A percentile compares a stretch with the other conserved stretches of the same genome.
These are phyloP conservation scores for Mellilla xanthometata DNA, from an alignment of 2,888 invertebrate species.

Conservation along the genomic window DNA sequence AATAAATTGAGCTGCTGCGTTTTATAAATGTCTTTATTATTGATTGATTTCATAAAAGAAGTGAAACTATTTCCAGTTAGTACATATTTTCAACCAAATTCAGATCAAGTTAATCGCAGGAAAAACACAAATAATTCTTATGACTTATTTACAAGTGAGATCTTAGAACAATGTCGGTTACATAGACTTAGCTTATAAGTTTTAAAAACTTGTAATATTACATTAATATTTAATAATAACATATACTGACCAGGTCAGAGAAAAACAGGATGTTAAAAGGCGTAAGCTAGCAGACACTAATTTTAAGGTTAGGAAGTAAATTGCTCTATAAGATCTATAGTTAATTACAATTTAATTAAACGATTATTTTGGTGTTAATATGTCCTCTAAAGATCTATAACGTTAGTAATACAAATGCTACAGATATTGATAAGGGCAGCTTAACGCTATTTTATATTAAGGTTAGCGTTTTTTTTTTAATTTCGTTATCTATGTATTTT, in stretches of 20 bases:
- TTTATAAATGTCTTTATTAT: no score
- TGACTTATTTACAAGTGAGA: slow-evolving; percentile 73
- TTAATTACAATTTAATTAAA: slow-evolving; percentile 3
- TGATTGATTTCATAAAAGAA: no score
- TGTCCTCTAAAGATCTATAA: slow-evolving; percentile 5
- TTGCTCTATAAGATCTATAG: slow-evolving; percentile 13
- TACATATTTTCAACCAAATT: neutral
- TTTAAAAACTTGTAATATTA: slow-evolving; percentile 60
- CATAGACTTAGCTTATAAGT: slow-evolving; percentile 47
- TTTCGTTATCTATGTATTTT: no score
- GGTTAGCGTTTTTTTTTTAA: no score
- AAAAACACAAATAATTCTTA: slow-evolving; percentile 35
- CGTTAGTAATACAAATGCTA: slow-evolving; percentile 11
- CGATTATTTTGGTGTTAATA: slow-evolving; percentile 15
- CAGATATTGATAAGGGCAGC: neutral
- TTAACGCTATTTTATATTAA: neutral
- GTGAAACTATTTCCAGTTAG: no score
- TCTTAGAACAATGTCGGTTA: slow-evolving; percentile 57
- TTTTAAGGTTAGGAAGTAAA: slow-evolving; percentile 25
- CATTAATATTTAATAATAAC: slow-evolving; percentile 20
- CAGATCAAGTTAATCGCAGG: neutral
- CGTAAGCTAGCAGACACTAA: slow-evolving; percentile 68
- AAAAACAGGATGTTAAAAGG: slow-evolving; percentile 47
- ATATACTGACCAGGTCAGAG: slow-evolving; percentile 62
- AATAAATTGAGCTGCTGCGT: no score